phyloP scores from a whole-genome alignment of 2,888 invertebrate genomes.

The Trichopria drosophilae region DNA sequence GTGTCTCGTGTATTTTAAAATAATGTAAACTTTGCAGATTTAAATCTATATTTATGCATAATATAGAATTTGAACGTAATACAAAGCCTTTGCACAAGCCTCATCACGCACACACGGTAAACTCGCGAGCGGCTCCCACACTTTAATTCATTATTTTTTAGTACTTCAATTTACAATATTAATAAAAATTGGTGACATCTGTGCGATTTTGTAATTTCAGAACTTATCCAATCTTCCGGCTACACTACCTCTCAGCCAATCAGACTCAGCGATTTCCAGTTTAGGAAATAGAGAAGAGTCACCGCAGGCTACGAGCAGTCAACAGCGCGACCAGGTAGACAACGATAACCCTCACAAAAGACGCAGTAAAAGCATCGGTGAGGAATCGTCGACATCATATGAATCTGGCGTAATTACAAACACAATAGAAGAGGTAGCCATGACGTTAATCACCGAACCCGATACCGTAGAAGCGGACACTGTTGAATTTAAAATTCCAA shows the following conservation, averaged over 20 bases:
- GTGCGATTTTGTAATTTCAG: no score
- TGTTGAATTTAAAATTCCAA: no score
- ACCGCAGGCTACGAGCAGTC: slow-evolving; percentile 20
- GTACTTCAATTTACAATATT: background rate
- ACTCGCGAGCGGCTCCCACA: no score
- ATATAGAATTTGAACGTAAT: no score
- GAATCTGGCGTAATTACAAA: slow-evolving; percentile 12
- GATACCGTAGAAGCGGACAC: no score
- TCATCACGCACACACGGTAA: no score
- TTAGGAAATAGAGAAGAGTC: slow-evolving; percentile 45
- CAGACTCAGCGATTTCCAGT: slow-evolving; percentile 56
- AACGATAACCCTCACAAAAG: slow-evolving; percentile 3
- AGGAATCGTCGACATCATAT: slow-evolving; percentile 2
- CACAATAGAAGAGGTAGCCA: no score
- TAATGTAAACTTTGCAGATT: no score
- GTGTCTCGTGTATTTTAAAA: no score
- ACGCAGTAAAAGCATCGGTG: slow-evolving; percentile 5
- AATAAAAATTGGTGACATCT: background rate
- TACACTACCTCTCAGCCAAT: slow-evolving; percentile 48
- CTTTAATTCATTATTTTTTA: background rate
- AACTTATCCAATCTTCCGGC: slow-evolving; percentile 37
- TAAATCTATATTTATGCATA: no score
- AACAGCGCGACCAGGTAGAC: slow-evolving; percentile 24
- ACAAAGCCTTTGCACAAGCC: no score
- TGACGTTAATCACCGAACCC: no score